These are phyloP conservation scores for Isichthys henryi DNA, from an alignment of 2,113 vertebrate genomes.

Conservation along the genomic window DNA sequence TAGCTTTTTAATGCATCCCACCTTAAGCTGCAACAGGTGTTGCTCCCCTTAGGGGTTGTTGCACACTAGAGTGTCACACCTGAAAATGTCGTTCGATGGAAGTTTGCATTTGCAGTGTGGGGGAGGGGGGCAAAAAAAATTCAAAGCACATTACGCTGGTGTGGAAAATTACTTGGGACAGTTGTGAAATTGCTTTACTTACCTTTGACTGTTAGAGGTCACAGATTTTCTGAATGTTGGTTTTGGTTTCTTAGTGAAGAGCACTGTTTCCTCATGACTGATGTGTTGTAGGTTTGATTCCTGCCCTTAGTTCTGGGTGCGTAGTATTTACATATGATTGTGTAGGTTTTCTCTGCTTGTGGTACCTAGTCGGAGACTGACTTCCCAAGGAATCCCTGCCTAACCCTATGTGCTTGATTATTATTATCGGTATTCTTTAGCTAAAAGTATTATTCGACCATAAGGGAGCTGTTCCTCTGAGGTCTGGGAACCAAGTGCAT, in stretches of 20 bases:
- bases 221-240: neutral
- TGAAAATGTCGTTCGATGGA: neutral
- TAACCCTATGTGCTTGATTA: conserved; percentile 40
- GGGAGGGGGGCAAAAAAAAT: neutral
- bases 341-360: neutral
- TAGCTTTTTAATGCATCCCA: neutral
- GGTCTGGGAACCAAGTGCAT: conserved; percentile 42
- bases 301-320: neutral
- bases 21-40: neutral
- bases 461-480: conserved; percentile 24
- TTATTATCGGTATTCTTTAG: conserved; percentile 30
- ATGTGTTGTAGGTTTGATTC: neutral
- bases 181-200: neutral
- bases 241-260: neutral
- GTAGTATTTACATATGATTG: neutral
- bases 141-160: neutral
- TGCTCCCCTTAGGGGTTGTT: neutral
- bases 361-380: neutral
- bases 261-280: neutral
- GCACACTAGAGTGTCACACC: neutral
- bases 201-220: neutral
- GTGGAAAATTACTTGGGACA: neutral
- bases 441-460: neutral
- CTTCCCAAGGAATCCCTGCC: neutral
- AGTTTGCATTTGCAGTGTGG: neutral